Evolutionary conservation across 2,113 vertebrate species (phyloP).

Genomic region (Larimichthys polyactis): DNA sequence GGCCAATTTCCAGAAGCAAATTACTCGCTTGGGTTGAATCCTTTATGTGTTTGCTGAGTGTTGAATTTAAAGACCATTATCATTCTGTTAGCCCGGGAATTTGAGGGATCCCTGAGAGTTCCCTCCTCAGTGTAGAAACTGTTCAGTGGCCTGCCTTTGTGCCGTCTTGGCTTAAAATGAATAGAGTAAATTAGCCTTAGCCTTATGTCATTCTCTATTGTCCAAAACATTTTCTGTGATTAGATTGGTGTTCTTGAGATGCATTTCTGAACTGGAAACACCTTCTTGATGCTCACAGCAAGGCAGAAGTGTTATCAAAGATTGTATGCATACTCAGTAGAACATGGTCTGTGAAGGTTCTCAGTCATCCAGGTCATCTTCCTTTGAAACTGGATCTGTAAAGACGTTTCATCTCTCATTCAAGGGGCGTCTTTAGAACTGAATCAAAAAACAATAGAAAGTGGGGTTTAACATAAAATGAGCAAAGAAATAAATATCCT

Average conservation of each 20-base stretch:
- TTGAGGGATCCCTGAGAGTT: conserved; percentile 40
- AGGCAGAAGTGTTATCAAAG: neutral
- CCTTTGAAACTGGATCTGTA: too few species aligned
- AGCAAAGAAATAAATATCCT: too few species aligned
- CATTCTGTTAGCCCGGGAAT: conserved; percentile 60
- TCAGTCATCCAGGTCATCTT: too few species aligned
- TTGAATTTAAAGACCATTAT: conserved; percentile 73
- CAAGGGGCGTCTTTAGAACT: too few species aligned
- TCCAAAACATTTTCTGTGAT: neutral
- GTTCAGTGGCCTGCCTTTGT: conserved; percentile 31
- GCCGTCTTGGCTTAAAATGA: conserved; percentile 12
- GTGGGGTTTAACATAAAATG: too few species aligned
- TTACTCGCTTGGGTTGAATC: conserved; percentile 65
- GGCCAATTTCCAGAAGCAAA: conserved; percentile 70
- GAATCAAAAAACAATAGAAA: too few species aligned
- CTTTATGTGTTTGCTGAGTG: conserved; percentile 77
- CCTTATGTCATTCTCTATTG: neutral
- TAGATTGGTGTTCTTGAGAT: neutral
- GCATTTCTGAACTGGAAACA: neutral
- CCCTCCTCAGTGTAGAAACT: conserved; percentile 19
- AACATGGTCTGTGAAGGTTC: neutral
- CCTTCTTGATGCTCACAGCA: neutral
- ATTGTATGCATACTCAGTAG: neutral
- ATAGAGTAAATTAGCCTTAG: conserved; percentile 11
- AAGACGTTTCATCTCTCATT: too few species aligned